Evolutionary conservation across 2,113 vertebrate genomes (phyloP).

Genomic region (mouse (Mus musculus)): GRCm39 chr1:184375501-184376000

Average conservation of each 20-base stretch:
- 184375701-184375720: not conserved
- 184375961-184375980: not conserved
- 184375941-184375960: not conserved
- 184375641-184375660: not conserved
- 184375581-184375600: not conserved
- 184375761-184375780: not conserved
- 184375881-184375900: not conserved
- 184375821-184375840: not conserved
- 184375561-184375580: not conserved
- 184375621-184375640: not conserved
- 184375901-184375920: not conserved
- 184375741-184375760: not conserved
- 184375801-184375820: not conserved
- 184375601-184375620: not conserved
- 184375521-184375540: not conserved
- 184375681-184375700: not conserved
- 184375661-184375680: not conserved
- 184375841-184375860: not conserved
- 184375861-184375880: not conserved
- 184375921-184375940: rapidly evolving
- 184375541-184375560: not conserved
- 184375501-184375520: not conserved
- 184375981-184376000: not conserved
- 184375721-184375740: not conserved
- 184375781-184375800: not conserved